Evolutionary conservation across 2,797 vertebrate genomes (phyloP), one percentile per base, ranked within the genome.

Genomic region (Malacoctenus gilli): DNA sequence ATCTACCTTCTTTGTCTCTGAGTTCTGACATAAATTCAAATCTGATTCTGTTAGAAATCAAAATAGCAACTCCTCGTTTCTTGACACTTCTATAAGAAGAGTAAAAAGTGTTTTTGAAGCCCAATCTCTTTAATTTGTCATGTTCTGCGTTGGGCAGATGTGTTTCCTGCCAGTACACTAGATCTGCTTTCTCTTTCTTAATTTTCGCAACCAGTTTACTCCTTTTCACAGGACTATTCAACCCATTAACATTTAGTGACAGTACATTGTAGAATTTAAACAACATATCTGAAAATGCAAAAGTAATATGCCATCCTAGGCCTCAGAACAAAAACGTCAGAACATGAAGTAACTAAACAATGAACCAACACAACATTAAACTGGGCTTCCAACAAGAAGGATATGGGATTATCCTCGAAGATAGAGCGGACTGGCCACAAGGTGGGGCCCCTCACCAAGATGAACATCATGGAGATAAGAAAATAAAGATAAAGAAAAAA

Each of bases 181-280:
- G 8, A 21, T 35, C 31, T 2, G 10, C 3, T 13, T 22, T 35
- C 9, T 42, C 20, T 6, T n/a, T 42, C 14, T 42, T 25, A 5
- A 25, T 25, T 25, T 42, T 42, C 3, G 3, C 40, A 3, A 42
- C 9, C 6, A 42, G 1, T 25, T 42, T 42, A 22, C 21, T 42
- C 1, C 40, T 23, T 42, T 42, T 23, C 14, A 42, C 8, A 1
- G 20, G 40, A 4, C 14, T 42, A 25, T 14, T 42, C 3, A 43
- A 7, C 15, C 42, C 41, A 12, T 53, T 62, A 9, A 54, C 49
- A 44, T 58, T 44, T 19, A 37, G 1, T 7, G 38, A 64, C 3
- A 40, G 21, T 10, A 55, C 18, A 1, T 20, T 63, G 35, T 36
- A 47, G 0, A 18, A 10, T 14, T 46, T 37, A 22, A 53, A 18